A percentile compares a stretch with the other conserved stretches of the same genome.
phyloP scores from a whole-genome alignment of 2,113 vertebrate species.

The Chiloscyllium plagiosum region DNA sequence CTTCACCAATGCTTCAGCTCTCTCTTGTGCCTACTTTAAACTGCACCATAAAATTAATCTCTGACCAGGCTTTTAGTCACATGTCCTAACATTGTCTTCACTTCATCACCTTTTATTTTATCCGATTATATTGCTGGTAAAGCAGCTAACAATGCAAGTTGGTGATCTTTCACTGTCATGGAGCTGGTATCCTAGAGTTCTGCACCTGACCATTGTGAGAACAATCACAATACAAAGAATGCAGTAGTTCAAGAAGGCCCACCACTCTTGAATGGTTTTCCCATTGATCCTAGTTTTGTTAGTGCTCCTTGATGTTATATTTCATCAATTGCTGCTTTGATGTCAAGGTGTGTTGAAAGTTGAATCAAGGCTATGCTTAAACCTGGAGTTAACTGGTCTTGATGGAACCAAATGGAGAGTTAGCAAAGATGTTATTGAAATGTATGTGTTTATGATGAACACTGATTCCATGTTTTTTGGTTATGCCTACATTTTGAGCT shows the following conservation, averaged over 20 bases:
- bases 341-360: background rate
- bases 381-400: background rate
- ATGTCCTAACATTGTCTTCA: background rate
- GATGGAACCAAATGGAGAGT: background rate
- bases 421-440: background rate
- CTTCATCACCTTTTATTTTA: background rate
- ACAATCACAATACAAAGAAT: background rate
- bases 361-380: background rate
- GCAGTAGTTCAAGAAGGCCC: too few relatives aligned
- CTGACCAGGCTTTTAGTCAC: background rate
- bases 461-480: too few relatives aligned
- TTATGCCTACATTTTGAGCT: too few relatives aligned
- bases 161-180: background rate
- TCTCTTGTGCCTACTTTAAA: background rate
- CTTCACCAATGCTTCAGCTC: background rate
- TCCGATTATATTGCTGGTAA: background rate
- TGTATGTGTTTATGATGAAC: background rate
- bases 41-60: background rate
- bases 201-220: background rate
- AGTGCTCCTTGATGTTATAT: background rate
- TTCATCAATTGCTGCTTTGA: background rate
- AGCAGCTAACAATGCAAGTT: background rate
- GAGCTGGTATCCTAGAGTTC: background rate
- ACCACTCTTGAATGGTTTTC: background rate
- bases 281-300: background rate